phyloP scores from a whole-genome alignment of 2,797 vertebrate genomes.

The Petrocephalus sullivani region DNA sequence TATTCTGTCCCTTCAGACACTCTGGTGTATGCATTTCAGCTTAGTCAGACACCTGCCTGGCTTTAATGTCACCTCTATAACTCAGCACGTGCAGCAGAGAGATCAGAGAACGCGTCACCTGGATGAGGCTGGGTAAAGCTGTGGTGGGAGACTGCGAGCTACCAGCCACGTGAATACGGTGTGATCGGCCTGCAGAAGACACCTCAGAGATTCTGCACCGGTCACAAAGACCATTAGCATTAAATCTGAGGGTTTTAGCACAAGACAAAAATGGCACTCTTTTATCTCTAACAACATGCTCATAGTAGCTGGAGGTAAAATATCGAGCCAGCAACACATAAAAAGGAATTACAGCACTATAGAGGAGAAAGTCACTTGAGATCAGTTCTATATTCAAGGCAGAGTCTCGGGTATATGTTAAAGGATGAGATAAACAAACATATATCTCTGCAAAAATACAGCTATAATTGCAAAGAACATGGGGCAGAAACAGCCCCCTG shows the following conservation, averaged over 20 bases:
- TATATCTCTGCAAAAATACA: background rate
- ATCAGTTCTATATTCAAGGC: background rate
- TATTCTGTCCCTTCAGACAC: background rate
- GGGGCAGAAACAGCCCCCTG: slow-evolving; percentile 62
- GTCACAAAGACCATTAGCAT: background rate
- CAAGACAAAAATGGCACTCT: background rate
- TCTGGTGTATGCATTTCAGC: background rate
- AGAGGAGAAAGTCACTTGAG: background rate
- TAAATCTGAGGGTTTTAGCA: background rate
- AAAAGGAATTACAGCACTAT: background rate
- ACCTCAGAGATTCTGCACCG: background rate
- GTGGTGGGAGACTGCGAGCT: background rate
- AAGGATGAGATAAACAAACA: background rate
- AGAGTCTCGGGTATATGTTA: background rate
- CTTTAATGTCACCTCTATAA: background rate
- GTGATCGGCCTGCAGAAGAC: background rate
- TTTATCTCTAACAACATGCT: background rate
- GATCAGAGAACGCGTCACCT: background rate
- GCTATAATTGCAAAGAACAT: slow-evolving; percentile 15
- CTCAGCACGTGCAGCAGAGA: background rate
- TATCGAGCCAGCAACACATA: background rate
- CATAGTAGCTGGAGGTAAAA: background rate
- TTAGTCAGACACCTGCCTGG: background rate
- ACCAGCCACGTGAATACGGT: background rate
- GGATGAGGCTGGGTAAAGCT: background rate